phyloP scores from a whole-genome alignment of 2,888 invertebrate genomes.

The Hydroisotoma schaefferi region DNA sequence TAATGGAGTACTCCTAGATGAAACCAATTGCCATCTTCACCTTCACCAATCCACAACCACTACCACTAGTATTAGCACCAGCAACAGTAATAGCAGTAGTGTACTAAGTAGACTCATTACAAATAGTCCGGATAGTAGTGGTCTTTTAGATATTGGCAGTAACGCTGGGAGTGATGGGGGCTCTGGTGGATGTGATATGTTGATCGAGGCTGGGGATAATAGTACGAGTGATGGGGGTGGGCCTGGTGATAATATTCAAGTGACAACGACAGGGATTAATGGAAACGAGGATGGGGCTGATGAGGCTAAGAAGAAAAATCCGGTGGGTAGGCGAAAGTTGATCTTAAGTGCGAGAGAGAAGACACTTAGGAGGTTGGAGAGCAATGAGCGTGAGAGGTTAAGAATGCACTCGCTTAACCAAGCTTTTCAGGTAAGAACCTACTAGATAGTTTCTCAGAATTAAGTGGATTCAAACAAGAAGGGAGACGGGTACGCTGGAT shows the following conservation, averaged over 20 bases:
- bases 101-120: slow-evolving; percentile 2
- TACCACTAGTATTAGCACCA: neutral
- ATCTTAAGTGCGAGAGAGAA: slow-evolving; percentile 48
- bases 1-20: too few species aligned
- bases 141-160: slow-evolving; percentile 1
- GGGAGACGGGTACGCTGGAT: too few species aligned
- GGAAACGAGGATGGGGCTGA: slow-evolving; percentile 9
- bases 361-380: slow-evolving; percentile 48
- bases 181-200: slow-evolving; percentile 7
- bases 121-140: neutral
- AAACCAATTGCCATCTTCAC: neutral
- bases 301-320: slow-evolving; percentile 46
- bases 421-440: slow-evolving; percentile 46
- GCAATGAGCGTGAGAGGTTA: slow-evolving; percentile 48
- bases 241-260: neutral
- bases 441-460: too few species aligned
- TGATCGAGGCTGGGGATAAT: slow-evolving; percentile 2
- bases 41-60: neutral
- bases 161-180: too few species aligned
- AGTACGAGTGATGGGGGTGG: neutral
- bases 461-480: too few species aligned
- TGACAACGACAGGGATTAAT: slow-evolving; percentile 8
- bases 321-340: slow-evolving; percentile 48
- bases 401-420: slow-evolving; percentile 49
- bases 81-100: neutral